Evolutionary conservation across 1,140 invertebrate genomes (phyloP).

Genomic region (Limonius californicus): DNA sequence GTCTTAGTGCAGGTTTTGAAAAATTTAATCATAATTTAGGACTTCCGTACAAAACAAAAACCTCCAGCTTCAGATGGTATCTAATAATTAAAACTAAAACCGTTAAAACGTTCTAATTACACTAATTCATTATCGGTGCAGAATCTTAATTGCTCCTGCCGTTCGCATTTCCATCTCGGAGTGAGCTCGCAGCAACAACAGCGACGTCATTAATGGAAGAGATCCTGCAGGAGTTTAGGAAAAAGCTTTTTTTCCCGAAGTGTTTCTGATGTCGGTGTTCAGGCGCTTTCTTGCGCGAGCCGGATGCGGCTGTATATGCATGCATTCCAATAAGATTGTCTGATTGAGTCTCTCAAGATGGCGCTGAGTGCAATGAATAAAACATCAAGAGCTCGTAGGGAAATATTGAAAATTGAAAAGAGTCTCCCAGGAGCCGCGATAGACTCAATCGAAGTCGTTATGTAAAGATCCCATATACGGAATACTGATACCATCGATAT

Average conservation of each 20-base stretch:
- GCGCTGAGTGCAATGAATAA: constrained; percentile 47
- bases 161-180: no score
- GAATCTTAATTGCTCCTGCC: no score
- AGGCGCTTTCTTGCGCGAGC: background rate
- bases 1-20: no score
- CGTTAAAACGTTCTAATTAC: no score
- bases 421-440: constrained; percentile 41
- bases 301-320: constrained; percentile 27
- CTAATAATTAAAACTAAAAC: no score
- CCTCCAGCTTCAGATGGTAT: no score
- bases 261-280: background rate
- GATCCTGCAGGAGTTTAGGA: no score
- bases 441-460: constrained; percentile 45
- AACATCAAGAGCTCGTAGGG: constrained; percentile 46
- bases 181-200: no score
- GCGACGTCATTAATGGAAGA: no score
- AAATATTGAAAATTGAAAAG: constrained; percentile 48
- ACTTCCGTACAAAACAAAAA: no score
- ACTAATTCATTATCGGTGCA: no score
- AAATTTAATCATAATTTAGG: no score
- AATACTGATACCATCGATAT: constrained; percentile 33
- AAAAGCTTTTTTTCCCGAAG: background rate
- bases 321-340: constrained; percentile 45
- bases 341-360: constrained; percentile 46
- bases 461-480: constrained; percentile 37